Base-by-base conservation (phyloP, 2,113 vertebrate genomes). In the Henicopernis longicauda region DNA sequence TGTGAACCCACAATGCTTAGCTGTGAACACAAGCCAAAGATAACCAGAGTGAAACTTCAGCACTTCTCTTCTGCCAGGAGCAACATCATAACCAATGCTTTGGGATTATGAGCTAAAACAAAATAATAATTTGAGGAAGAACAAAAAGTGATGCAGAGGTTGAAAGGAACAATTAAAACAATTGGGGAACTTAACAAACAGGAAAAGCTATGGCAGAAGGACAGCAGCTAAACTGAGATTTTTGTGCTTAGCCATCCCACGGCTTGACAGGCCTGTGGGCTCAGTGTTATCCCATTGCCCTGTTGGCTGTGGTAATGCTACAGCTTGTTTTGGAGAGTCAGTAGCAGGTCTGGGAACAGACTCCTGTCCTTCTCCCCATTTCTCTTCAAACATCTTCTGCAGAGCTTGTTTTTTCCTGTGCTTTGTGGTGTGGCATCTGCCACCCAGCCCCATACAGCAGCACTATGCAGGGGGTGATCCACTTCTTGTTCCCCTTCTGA, bases 101-200 rank as follows among this genome's bases (percentile, higher is more conserved):
- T 1, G 20, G 74, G 61, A 82, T 82, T 82, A 69, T 40, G 69
- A 90, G 44, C 27, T 77, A 47, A 95, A 97, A 83, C 74, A 95
- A 95, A 96, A 93, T 55, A 95, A 80, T 95, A 96, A 96, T 95
- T 94, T 95, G 74, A 94, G 84, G 86, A 90, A 94, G 92, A 96
- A 94, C 76, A 93, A 90, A 92, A 96, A 85, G 55, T 1, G 0
- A 87, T 89, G 96, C 73, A 71, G 47, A 90, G 63, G 87, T 89
- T 95, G 74, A 96, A 97, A 96, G 95, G 94, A 94, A 42, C 84
- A 95, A 93, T 95, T 97, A 94, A 88, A 96, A 95, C 90, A 93
- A 45, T 66, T 93, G 71, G 31, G 44, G n/a, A 89, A 91, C 87
- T 94, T 89, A 97, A 95, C 10, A 3, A 90, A 95, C 89, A 94